Evolutionary conservation across 2,113 vertebrate genomes (phyloP), one percentile per base, ranked within the genome.

Genomic region (Eptatretus burgeri): DNA sequence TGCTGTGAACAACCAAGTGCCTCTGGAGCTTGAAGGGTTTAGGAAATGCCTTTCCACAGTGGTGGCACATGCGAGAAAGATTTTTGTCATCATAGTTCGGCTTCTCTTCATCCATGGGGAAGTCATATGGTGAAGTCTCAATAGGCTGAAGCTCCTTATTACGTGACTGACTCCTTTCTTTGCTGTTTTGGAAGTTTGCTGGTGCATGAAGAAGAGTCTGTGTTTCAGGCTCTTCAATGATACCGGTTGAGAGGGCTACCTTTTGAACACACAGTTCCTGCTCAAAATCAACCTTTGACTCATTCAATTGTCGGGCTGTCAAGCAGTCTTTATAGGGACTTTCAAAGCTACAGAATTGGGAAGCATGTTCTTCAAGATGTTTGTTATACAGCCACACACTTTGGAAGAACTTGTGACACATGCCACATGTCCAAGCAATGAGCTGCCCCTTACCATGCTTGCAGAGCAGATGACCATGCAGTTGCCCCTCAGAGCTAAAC

Each of bases 351-450:
- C 86, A 87, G 1, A 94, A 96, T 69, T 85, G 83, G 0, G 81
- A 81, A 63, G 93, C 88, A 1, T 98, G 93, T 11, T 93, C 88
- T 14, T 85, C 75, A 11, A 98, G 73, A 66, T 98, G 93, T 67
- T 94, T 85, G 0, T 98, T 98, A 73, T 93, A 93, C 86, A 93
- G 86, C 88, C 89, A 96, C 18, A 95, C 79, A 0, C 91, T 85
- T 0, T 85, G 81, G 68, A 89, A 88, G 74, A 86, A 84, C 74
- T 85, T 82, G 67, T 89, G 75, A 67, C 93, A 96, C 89, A 98
- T 96, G n/a, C 89, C 93, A 1, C 93, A 96, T 13, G 83, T 82
- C 93, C 93, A 98, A 50, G 84, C 77, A 2, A 87, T 85, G 0
- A 79, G 80, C 66, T 82, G 81, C 74, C 88, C 82, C 69, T 82